Evolutionary conservation across 2,113 vertebrate genomes (phyloP), one percentile per base, ranked within the genome.

Genomic region (Bombycilla garrulus): DNA sequence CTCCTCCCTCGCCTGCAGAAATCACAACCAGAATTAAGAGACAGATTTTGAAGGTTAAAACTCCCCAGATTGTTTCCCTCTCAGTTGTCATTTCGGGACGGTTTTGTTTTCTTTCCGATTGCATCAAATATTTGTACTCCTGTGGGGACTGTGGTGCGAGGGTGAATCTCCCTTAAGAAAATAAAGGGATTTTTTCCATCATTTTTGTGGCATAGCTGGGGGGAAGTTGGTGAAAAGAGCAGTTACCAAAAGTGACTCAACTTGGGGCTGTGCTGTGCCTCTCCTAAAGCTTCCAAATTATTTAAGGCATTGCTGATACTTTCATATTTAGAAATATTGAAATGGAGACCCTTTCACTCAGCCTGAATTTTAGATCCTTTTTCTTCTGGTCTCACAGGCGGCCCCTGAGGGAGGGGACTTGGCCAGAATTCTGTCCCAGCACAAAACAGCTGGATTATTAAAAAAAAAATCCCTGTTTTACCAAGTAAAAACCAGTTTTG

Each of bases 51-150:
- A 86, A 89, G 83, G 96, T 88, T 94, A 84, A 60, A 93, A 81
- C 83, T 81, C n/a, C 74, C 74, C 86, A 93, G 82, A 96, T 92
- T 95, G 88, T 95, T 95, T 96, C 96, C 90, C 89, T 96, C 94
- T 91, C 88, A 85, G 90, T 76, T 95, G 94, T 94, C 94, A 92
- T 88, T 78, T 78, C 0, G 56, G 86, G 92, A 92, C 3, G 26
- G 54, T 81, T 93, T 90, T 95, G 83, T 95, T 96, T 96, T 64
- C 96, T 92, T 95, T 81, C 84, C 0, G 18, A 74, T 66, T 66
- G 67, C 93, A 93, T 83, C 91, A 82, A 97, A 94, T 95, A 91
- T 94, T 95, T 93, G 90, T 76, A 20, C 76, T 92, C 87, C 92
- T 83, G 42, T 11, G 2, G 78, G 93, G 95, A 65, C 62, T 80